Evolutionary conservation across 1,140 invertebrate species (phyloP).

Genomic region (Drosophila novamexicana): DNA sequence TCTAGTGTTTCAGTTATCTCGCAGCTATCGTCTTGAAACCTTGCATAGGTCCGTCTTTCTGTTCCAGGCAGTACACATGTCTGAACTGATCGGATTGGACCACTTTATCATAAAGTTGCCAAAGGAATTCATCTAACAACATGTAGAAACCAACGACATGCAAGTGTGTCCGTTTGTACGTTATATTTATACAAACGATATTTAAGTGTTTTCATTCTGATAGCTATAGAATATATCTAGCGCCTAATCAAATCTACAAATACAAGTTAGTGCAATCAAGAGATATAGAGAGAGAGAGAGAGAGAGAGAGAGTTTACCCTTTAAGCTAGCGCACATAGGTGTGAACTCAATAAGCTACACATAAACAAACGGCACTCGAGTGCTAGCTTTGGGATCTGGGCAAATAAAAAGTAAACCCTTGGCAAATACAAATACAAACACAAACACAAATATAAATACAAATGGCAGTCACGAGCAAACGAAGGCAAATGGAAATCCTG

Average conservation of each 20-base stretch:
- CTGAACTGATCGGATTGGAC: no score
- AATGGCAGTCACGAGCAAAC: constrained; percentile 5
- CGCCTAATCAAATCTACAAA: not conserved
- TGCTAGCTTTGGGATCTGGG: not conserved
- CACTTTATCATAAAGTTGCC: no score
- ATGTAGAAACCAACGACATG: not conserved
- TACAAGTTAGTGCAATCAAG: not conserved
- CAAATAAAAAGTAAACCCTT: constrained; percentile 16
- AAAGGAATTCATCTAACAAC: no score
- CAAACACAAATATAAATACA: constrained; percentile 5
- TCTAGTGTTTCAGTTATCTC: no score
- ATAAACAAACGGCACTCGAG: constrained; percentile 8
- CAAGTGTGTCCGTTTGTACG: no score
- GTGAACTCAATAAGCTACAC: constrained; percentile 10
- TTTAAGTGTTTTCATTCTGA: not conserved
- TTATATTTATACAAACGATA: not conserved
- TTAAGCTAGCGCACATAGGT: not conserved
- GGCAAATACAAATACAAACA: constrained; percentile 13
- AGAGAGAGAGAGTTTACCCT: not conserved
- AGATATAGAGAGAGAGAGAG: no score
- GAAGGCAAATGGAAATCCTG: constrained; percentile 22
- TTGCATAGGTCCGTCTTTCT: no score
- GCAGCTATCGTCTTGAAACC: no score
- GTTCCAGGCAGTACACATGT: no score
- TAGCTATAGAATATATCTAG: not conserved